Conservation (phyloP, 2,113 vertebrate species). For the Otocyon megalotis region DNA sequence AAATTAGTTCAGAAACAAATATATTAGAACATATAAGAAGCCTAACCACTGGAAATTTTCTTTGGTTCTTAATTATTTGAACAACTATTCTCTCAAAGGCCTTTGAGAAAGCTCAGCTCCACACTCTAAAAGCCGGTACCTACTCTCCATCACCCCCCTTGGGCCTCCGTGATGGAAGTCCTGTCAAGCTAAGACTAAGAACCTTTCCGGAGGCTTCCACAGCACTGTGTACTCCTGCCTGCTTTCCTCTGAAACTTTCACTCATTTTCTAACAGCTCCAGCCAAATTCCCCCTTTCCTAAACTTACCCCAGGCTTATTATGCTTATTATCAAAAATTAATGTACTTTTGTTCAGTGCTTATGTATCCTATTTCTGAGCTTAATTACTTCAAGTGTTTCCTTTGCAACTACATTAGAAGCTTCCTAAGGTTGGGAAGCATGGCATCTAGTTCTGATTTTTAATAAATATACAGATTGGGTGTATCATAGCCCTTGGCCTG, state of each 20-base stretch:
- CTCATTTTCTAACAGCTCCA: background rate
- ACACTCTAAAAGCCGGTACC: background rate
- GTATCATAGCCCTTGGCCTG: background rate
- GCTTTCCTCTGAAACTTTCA: background rate
- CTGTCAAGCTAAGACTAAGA: background rate
- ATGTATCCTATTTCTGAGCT: background rate
- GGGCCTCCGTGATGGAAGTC: background rate
- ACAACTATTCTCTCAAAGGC: background rate
- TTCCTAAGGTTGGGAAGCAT: background rate
- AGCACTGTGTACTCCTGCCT: background rate
- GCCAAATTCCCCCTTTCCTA: background rate
- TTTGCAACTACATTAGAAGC: slow-evolving; percentile 31
- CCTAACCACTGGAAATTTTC: background rate
- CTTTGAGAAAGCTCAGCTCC: background rate
- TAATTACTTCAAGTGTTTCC: background rate
- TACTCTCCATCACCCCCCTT: background rate
- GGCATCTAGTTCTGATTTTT: background rate
- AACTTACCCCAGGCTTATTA: background rate
- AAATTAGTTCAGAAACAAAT: background rate
- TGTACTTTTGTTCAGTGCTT: background rate
- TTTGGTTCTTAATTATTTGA: background rate
- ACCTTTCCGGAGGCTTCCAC: background rate
- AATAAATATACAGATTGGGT: background rate
- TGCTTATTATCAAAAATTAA: background rate
- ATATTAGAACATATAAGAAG: background rate